Base-by-base conservation (phyloP, 1,140 invertebrate species). In the Caerostris darwini region DNA sequence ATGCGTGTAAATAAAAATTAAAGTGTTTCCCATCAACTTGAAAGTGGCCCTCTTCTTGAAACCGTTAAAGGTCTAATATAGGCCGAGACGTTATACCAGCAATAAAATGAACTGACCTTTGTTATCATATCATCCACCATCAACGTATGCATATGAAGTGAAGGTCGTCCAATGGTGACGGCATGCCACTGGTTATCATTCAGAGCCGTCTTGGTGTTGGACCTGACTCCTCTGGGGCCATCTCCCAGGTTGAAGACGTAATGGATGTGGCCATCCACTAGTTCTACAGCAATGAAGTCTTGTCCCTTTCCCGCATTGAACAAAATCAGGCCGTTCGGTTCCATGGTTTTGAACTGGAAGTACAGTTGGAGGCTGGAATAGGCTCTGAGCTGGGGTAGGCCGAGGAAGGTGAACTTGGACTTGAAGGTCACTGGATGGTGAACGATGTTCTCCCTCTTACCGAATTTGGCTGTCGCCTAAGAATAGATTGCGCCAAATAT, bases 161-260 rank as follows among this genome's bases (percentile, higher is more conserved):
- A 97, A 0, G 98, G 98, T 91, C 99, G 96, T n/a, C 98, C 97
- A n/a, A 99, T 98, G 58, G 97, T 98, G 0, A 99, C 98, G 2
- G 98, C 97, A 96, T 99, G 99, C 99, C 99, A 99, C 95, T 97
- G 97, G 95, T 99, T 99, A 95, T 99, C 98, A 95, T 99, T 99
- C 90, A 99, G 96, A 77, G 97, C 97, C n/a, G 97, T 97, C 95
- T 97, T 97, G 6, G 97, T 97, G 94, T 97, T 98, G 95, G 99
- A 98, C 91, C 97, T 97, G 95, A 99, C 97, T 53, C 98, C 97
- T 10, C 99, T 97, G 0, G 98, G 97, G 6, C 99, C 99, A 95
- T 99, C 98, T 3, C 99, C 99, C 88, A 99, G 96, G 96, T 99
- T 98, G 95, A 99, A 98, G 2, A 98, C 97, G 95, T 99, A 98